phyloP scores from a whole-genome alignment of 2,888 invertebrate genomes.

The Stenodera caucasica region DNA sequence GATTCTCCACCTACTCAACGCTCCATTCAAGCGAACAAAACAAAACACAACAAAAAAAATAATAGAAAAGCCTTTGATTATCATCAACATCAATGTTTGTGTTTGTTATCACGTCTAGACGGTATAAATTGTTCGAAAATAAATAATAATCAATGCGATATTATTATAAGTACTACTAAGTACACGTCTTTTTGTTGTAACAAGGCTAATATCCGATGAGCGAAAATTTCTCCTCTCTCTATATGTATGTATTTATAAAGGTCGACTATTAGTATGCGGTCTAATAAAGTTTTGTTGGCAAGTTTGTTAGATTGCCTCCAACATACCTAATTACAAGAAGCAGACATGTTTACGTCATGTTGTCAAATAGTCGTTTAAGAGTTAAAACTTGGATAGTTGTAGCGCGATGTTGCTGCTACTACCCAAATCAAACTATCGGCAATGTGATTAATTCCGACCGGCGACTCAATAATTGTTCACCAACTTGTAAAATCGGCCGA shows the following conservation, averaged over 20 bases:
- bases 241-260: too few relatives aligned
- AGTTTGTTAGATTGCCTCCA: constrained; percentile 22
- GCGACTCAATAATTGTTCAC: background rate
- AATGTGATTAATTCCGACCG: constrained; percentile 11
- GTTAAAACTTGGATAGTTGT: constrained; percentile 17
- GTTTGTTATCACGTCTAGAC: too few relatives aligned
- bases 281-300: constrained; percentile 23
- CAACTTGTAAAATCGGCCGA: background rate
- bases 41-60: too few relatives aligned
- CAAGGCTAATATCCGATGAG: too few relatives aligned
- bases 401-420: constrained; percentile 1
- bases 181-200: too few relatives aligned
- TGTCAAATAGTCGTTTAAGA: constrained; percentile 18
- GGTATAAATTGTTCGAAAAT: too few relatives aligned
- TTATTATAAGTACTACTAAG: too few relatives aligned
- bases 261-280: too few relatives aligned
- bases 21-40: too few relatives aligned
- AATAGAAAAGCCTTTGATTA: background rate
- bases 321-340: constrained; percentile 24
- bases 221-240: too few relatives aligned
- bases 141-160: too few relatives aligned
- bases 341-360: constrained; percentile 23
- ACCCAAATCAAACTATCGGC: constrained; percentile 10
- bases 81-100: background rate
- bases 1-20: background rate